Evolutionary conservation across 2,888 invertebrate genomes (phyloP).

Genomic region (Drosophila nigritarsus): DNA sequence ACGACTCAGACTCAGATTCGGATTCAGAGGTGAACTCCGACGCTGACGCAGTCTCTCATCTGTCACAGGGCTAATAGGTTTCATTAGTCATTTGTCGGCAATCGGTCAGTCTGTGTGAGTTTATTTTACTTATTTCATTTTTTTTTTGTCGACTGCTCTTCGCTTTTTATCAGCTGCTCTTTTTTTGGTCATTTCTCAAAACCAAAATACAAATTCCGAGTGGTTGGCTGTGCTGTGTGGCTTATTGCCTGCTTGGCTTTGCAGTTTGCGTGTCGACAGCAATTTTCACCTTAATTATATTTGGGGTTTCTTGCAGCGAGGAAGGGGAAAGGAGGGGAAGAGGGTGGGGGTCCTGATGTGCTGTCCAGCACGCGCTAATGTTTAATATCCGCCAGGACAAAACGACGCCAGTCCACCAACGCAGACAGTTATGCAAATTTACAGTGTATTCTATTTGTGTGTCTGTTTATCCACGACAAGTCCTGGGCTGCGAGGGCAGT

Average conservation of each 20-base stretch:
- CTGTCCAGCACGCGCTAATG: slow-evolving; percentile 77
- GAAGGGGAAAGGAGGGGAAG: neutral
- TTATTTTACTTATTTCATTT: neutral
- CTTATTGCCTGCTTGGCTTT: slow-evolving; percentile 11
- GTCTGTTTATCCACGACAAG: slow-evolving; percentile 55
- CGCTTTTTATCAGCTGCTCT: slow-evolving; percentile 55
- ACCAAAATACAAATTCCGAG: slow-evolving; percentile 30
- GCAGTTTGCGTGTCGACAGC: slow-evolving; percentile 75
- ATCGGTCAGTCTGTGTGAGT: slow-evolving; percentile 36
- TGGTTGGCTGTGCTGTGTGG: slow-evolving; percentile 10
- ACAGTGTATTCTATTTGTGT: slow-evolving; percentile 44
- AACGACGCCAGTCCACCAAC: slow-evolving; percentile 27
- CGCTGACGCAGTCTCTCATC: slow-evolving; percentile 58
- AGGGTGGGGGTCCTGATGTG: slow-evolving; percentile 40
- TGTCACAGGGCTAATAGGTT: slow-evolving; percentile 79
- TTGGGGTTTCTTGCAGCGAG: slow-evolving; percentile 32
- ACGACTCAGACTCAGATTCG: neutral
- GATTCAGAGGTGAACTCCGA: neutral
- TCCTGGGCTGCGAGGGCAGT: slow-evolving; percentile 48
- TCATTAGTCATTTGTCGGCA: slow-evolving; percentile 72
- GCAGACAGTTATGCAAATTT: slow-evolving; percentile 83
- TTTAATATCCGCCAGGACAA: slow-evolving; percentile 72
- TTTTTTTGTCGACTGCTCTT: slow-evolving; percentile 19
- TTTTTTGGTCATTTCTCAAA: slow-evolving; percentile 70
- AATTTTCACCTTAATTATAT: slow-evolving; percentile 81